Evolutionary conservation across 2,113 vertebrate genomes (phyloP).

Genomic region (Nasalis larvatus): DNA sequence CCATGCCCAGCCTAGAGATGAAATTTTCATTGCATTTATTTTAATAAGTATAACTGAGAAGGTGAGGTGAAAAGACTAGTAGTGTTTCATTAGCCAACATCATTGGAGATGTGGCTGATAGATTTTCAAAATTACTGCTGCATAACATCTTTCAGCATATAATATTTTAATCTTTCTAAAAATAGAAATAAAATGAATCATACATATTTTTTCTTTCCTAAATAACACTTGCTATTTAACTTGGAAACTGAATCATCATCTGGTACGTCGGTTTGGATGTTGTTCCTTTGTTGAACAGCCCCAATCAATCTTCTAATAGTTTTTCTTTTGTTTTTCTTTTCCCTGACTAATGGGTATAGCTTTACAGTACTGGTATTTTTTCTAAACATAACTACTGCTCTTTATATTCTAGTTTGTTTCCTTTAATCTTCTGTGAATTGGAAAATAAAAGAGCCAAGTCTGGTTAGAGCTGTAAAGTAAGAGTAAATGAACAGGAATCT

Average conservation of each 20-base stretch:
- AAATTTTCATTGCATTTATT: constrained; percentile 41
- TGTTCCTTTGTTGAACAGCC: not conserved
- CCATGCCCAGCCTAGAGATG: not conserved
- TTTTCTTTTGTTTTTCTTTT: not conserved
- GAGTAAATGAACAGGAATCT: not conserved
- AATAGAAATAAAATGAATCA: constrained; percentile 15
- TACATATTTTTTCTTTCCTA: not conserved
- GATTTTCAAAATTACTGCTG: not conserved
- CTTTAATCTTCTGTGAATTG: not conserved
- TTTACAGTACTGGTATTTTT: not conserved
- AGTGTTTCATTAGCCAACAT: not conserved
- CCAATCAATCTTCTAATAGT: not conserved
- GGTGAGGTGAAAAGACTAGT: not conserved
- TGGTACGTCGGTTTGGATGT: not conserved
- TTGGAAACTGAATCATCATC: not conserved
- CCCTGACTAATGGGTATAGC: not conserved
- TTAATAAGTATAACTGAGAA: not conserved
- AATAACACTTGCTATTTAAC: not conserved
- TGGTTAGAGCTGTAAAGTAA: constrained; percentile 21
- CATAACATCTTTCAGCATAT: not conserved
- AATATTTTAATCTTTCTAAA: constrained; percentile 21
- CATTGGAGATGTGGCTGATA: not conserved
- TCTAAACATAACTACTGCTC: not conserved
- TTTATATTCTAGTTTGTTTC: not conserved
- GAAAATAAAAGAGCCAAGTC: constrained; percentile 23